Evolutionary conservation across 2,888 invertebrate genomes (phyloP).

Genomic region (Acronicta aceris): DNA sequence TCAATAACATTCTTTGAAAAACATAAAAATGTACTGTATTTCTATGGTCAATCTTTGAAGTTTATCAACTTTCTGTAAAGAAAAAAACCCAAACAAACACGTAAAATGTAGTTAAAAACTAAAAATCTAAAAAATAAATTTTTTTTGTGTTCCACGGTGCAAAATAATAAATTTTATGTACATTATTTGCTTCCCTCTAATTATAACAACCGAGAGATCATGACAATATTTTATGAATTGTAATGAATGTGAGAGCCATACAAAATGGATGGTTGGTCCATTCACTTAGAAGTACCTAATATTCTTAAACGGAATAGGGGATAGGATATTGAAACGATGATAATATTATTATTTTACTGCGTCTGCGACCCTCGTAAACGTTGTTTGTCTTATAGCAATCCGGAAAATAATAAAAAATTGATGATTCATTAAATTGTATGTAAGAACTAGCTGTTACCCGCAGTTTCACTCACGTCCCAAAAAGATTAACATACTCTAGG

Average conservation of each 20-base stretch:
- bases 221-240: constrained; percentile 37
- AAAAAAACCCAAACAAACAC: too few relatives aligned
- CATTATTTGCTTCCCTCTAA: constrained; percentile 3
- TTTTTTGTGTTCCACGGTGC: too few relatives aligned
- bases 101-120: too few relatives aligned
- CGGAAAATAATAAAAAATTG: not conserved
- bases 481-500: too few relatives aligned
- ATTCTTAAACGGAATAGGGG: constrained; percentile 22
- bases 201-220: constrained; percentile 35
- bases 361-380: not conserved
- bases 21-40: too few relatives aligned
- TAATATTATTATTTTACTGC: constrained; percentile 5
- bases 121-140: too few relatives aligned
- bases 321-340: constrained; percentile 16
- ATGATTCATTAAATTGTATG: too few relatives aligned
- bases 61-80: too few relatives aligned
- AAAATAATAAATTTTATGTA: not conserved
- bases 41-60: too few relatives aligned
- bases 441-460: too few relatives aligned
- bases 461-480: too few relatives aligned
- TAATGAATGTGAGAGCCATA: constrained; percentile 52
- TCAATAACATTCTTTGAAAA: too few relatives aligned
- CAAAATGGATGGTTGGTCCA: constrained; percentile 52
- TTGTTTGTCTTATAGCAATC: not conserved
- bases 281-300: constrained; percentile 46